Percentiles rank a stretch among this genome's conserved stretches.
These are phyloP conservation scores for Channa maculata DNA, from an alignment of 2,113 vertebrate genomes.

Conservation along the genomic window DNA sequence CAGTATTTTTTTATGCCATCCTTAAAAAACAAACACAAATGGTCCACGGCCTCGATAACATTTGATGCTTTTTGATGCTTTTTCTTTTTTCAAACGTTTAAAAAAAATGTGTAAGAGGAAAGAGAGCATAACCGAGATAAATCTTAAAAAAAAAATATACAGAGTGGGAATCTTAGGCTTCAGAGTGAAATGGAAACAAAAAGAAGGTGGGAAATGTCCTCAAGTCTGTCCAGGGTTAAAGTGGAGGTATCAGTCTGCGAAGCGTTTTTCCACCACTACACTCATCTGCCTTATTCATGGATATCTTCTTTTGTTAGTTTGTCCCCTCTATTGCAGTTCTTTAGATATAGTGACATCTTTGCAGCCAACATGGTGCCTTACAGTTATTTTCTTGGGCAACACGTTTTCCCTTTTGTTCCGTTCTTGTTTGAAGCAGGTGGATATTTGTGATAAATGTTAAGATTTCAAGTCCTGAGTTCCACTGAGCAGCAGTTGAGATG, in stretches of 20 bases:
- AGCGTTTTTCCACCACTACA: constrained; percentile 39
- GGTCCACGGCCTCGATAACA: constrained; percentile 71
- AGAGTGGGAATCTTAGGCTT: constrained; percentile 61
- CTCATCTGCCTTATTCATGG: constrained; percentile 16
- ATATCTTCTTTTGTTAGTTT: constrained; percentile 15
- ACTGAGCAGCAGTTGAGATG: constrained; percentile 98
- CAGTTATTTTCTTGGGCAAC: constrained; percentile 52
- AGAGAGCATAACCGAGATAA: constrained; percentile 19
- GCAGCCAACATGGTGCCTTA: constrained; percentile 34
- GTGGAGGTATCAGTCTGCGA: constrained; percentile 71
- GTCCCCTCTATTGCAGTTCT: constrained; percentile 51
- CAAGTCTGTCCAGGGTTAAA: constrained; percentile 84
- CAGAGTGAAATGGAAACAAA: constrained; percentile 26
- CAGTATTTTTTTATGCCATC: constrained; percentile 85
- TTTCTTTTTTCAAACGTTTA: constrained; percentile 42
- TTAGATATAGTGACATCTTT: constrained; percentile 77
- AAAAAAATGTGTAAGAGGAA: constrained; percentile 11
- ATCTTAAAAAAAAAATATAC: constrained; percentile 48
- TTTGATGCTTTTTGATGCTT: constrained; percentile 17
- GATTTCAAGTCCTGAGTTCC: constrained; percentile 94
- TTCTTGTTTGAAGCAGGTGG: constrained; percentile 56
- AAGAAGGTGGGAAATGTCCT: constrained; percentile 70
- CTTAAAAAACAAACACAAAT: constrained; percentile 71
- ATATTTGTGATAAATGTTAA: constrained; percentile 59
- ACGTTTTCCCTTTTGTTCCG: constrained; percentile 56